phyloP scores from a whole-genome alignment of 2,113 vertebrate genomes.

The Dromas ardeola region DNA sequence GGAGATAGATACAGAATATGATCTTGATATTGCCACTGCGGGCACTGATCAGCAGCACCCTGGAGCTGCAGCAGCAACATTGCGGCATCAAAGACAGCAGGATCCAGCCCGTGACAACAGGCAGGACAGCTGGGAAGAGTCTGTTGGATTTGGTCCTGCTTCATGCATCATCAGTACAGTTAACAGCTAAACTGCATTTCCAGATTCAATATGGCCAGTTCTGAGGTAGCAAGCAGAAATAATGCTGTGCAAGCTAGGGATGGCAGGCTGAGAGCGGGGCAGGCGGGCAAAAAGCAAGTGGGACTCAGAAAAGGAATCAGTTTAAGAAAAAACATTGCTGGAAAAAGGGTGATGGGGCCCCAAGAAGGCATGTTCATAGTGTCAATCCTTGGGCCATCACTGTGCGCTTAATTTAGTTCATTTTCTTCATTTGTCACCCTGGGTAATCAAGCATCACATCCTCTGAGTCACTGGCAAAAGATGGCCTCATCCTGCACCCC shows the following conservation, averaged over 20 bases:
- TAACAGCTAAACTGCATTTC: background rate
- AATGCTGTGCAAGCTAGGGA: accelerated
- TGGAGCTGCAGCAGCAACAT: background rate
- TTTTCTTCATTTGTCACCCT: background rate
- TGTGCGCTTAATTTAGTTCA: background rate
- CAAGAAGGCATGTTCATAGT: background rate
- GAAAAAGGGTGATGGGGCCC: background rate
- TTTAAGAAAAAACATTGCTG: background rate
- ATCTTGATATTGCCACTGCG: background rate
- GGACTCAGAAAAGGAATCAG: background rate
- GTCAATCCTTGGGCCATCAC: background rate
- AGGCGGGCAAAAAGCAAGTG: background rate
- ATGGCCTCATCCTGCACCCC: background rate
- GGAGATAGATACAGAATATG: background rate
- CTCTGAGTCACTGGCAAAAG: background rate
- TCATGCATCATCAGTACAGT: background rate
- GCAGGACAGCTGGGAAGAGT: background rate
- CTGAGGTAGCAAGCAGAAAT: background rate
- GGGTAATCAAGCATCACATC: conserved; percentile 17
- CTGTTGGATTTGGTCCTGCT: background rate
- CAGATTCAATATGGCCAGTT: background rate
- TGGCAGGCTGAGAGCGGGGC: background rate
- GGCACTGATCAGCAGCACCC: background rate
- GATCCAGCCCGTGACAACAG: background rate
- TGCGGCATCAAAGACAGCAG: background rate